Evolutionary conservation across 2,113 vertebrate genomes (phyloP), one percentile per base, ranked within the genome.

Genomic region (Meles meles): DNA sequence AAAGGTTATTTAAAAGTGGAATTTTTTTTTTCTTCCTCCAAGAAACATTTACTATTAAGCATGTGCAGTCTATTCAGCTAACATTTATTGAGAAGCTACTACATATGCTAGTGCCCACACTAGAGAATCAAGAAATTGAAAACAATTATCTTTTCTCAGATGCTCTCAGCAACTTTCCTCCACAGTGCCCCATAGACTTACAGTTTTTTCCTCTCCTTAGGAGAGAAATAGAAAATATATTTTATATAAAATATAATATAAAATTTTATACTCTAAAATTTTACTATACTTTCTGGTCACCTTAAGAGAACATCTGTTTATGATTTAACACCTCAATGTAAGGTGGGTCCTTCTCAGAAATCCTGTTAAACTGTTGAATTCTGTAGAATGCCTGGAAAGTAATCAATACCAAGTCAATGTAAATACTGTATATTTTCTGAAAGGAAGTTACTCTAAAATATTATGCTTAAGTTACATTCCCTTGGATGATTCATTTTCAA

Each of bases 11-110:
- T 91, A 69, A 80, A 83, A 88, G 80, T 59, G 44, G 79, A 39
- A 17, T 72, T 11, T 71, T 59, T 81, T 92, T 93, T 80, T 79
- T 10, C 52, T 90, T 63, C 18, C 82, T 59, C 76, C 23, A 74
- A 77, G 86, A 89, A 74, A 37, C 79, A 96, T 96, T 83, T 92
- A 89, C 91, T 91, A 96, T 80, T 95, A 87, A 97, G 69, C 44
- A 27, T 14, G 7, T 87, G 37, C 80, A 55, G 37, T 90, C 13
- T 63, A 82, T 63, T 87, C 55, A 76, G 85, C 88, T 72, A 89
- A 93, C 71, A 31, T 86, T 90, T 88, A 93, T 20, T 82, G 76
- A 85, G 63, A 94, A 76, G 25, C 37, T 59, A 7, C 21, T 61
- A 42, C 23, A 0, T 80, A 8, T 29, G 34, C 49, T 59, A 13